These are phyloP conservation scores for Eciton burchellii DNA, from an alignment of 1,140 invertebrate species.

Conservation along the genomic window DNA sequence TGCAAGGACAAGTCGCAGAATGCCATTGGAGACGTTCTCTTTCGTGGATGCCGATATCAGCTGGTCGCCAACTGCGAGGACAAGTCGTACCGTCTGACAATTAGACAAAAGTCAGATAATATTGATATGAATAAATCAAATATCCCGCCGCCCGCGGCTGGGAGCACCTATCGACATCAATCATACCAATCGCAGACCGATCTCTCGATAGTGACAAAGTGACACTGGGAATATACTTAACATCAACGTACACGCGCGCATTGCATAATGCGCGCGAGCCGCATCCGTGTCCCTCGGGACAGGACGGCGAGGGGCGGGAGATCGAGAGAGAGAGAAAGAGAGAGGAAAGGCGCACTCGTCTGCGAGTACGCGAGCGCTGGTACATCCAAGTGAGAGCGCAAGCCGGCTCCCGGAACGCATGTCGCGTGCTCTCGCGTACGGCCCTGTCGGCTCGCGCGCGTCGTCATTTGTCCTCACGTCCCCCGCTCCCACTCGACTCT, in stretches of 20 bases:
- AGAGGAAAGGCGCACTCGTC: neutral
- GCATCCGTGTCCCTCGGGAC: too few relatives aligned
- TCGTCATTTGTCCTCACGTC: constrained; percentile 70
- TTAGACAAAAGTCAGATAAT: neutral
- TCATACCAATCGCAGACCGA: neutral
- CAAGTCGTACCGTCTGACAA: neutral
- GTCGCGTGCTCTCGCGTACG: constrained; percentile 71
- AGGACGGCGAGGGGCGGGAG: too few relatives aligned
- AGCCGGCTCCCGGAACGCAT: constrained; percentile 46
- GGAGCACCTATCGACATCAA: neutral
- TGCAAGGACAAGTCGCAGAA: neutral
- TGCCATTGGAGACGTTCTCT: neutral
- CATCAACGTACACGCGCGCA: neutral
- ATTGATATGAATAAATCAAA: neutral
- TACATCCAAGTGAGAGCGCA: constrained; percentile 25
- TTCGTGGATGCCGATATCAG: neutral
- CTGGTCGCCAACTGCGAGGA: neutral
- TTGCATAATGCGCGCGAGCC: neutral
- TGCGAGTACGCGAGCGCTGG: neutral
- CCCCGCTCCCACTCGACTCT: constrained; percentile 25
- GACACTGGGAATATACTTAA: neutral
- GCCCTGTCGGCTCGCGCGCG: constrained; percentile 73
- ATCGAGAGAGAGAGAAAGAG: too few relatives aligned
- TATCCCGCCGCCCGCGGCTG: neutral
- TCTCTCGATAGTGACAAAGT: neutral